These are phyloP conservation scores for Eriosoma lanigerum DNA, from an alignment of 1,140 invertebrate species.

Conservation along the genomic window DNA sequence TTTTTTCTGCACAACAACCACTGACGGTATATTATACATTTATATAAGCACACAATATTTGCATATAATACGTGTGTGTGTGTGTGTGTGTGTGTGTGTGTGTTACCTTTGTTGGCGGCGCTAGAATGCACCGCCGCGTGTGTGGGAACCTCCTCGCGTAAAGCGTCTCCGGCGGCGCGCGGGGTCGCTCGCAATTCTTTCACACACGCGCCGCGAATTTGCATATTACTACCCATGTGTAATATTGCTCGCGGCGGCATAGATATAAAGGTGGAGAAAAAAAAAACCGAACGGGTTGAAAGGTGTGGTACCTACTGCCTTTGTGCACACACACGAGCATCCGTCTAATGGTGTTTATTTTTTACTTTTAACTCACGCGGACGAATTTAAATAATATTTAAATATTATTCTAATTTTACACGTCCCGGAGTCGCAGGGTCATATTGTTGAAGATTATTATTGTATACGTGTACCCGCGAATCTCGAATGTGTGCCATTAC, in stretches of 20 bases:
- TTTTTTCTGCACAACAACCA: too few species aligned
- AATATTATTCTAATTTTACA: background rate
- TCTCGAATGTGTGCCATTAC: too few species aligned
- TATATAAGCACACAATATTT: too few species aligned
- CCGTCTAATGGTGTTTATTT: background rate
- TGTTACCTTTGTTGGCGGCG: background rate
- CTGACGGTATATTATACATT: too few species aligned
- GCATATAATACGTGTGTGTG: too few species aligned
- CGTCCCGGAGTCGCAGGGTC: too few species aligned
- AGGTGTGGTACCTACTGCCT: background rate
- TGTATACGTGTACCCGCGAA: too few species aligned
- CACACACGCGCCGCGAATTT: background rate
- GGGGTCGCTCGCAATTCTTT: background rate
- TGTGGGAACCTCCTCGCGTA: slow-evolving; percentile 1
- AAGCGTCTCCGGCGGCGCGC: background rate
- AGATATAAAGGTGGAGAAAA: background rate
- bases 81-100: background rate
- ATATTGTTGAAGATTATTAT: too few species aligned
- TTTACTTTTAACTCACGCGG: background rate
- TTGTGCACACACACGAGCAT: background rate
- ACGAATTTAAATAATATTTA: slow-evolving; percentile 1
- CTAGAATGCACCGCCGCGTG: too few species aligned
- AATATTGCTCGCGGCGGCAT: background rate
- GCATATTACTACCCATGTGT: background rate
- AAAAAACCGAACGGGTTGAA: background rate